These are phyloP conservation scores for Pterocles orientalis DNA, from an alignment of 2,113 vertebrate species.

Conservation along the genomic window DNA sequence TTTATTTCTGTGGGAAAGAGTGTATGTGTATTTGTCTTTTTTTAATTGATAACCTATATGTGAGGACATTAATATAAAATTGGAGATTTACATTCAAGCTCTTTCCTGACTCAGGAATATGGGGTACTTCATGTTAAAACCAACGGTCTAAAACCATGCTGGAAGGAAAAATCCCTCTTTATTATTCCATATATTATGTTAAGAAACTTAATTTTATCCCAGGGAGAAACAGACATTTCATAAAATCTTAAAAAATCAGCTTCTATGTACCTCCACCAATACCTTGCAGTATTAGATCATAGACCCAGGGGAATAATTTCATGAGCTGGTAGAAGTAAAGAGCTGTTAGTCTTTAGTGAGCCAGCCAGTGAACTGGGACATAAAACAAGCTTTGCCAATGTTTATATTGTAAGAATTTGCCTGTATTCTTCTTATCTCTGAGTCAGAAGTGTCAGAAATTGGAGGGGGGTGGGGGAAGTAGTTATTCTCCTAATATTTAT, in stretches of 20 bases:
- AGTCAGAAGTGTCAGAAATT: not conserved
- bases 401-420: not conserved
- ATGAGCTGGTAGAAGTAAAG: not conserved
- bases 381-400: not conserved
- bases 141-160: not conserved
- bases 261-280: not conserved
- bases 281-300: not conserved
- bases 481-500: not conserved
- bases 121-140: not conserved
- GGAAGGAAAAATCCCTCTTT: not conserved
- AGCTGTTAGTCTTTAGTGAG: not conserved
- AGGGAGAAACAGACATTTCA: not conserved
- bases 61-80: not conserved
- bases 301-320: not conserved
- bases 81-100: not conserved
- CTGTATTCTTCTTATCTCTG: not conserved
- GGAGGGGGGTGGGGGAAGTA: rapidly evolving
- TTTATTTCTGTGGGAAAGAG: not conserved
- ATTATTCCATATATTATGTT: not conserved
- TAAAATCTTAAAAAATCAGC: not conserved
- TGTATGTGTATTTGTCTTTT: not conserved
- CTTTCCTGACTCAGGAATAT: not conserved
- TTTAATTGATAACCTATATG: not conserved
- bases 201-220: not conserved
- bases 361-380: not conserved